Evolutionary conservation across 1,140 invertebrate species (phyloP).

Genomic region (Drosophila mayri): DNA sequence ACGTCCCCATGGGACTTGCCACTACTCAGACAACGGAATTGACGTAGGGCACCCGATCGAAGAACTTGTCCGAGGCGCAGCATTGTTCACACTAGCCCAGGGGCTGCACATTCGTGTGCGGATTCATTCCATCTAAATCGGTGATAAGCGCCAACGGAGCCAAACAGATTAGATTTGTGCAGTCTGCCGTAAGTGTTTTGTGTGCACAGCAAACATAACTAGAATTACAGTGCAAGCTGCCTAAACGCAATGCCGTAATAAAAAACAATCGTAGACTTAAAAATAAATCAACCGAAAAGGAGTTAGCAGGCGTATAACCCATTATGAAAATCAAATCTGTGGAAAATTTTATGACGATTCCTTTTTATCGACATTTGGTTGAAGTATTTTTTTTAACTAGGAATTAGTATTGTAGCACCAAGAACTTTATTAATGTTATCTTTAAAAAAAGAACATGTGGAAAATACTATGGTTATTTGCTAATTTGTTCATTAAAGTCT

Average conservation of each 20-base stretch:
- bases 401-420: too few relatives aligned
- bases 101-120: not conserved
- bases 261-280: not conserved
- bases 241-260: not conserved
- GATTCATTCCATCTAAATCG: conserved; percentile 3
- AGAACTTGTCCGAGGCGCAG: conserved; percentile 53
- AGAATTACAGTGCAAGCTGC: conserved; percentile 8
- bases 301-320: not conserved
- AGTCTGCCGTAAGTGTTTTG: conserved; percentile 34
- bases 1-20: conserved; percentile 32
- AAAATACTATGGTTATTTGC: too few relatives aligned
- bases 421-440: too few relatives aligned
- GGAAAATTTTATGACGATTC: too few relatives aligned
- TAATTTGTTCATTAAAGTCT: too few relatives aligned
- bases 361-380: too few relatives aligned
- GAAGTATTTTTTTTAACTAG: too few relatives aligned
- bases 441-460: too few relatives aligned
- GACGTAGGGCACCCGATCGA: conserved; percentile 21
- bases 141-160: conserved; percentile 37
- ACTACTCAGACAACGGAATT: conserved; percentile 23
- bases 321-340: too few relatives aligned
- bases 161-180: conserved; percentile 64
- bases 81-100: conserved; percentile 56
- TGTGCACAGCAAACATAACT: conserved; percentile 14
- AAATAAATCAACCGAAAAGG: not conserved